Evolutionary conservation across 2,888 invertebrate genomes (phyloP).

Genomic region (Yponomeuta sedellus): DNA sequence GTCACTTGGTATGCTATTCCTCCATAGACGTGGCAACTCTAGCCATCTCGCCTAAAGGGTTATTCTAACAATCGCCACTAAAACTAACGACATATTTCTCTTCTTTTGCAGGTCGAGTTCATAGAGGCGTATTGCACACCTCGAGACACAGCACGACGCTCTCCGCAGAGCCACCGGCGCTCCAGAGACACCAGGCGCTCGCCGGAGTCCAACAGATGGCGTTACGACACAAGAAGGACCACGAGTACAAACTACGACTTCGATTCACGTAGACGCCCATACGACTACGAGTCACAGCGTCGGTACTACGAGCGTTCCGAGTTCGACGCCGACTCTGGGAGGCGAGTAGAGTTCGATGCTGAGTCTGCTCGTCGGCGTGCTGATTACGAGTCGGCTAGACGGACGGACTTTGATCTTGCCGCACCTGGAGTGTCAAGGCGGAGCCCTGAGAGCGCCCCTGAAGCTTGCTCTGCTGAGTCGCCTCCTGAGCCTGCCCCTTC

Average conservation of each 20-base stretch:
- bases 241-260: slow-evolving; percentile 48
- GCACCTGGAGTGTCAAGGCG: slow-evolving; percentile 59
- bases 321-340: slow-evolving; percentile 61
- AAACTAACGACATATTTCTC: slow-evolving; percentile 15
- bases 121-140: slow-evolving; percentile 86
- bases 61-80: too few species aligned
- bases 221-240: slow-evolving; percentile 61
- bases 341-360: slow-evolving; percentile 58
- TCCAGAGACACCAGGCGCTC: slow-evolving; percentile 63
- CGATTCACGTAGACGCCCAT: slow-evolving; percentile 57
- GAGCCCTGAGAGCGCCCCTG: slow-evolving; percentile 68
- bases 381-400: slow-evolving; percentile 68
- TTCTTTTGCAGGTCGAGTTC: slow-evolving; percentile 80
- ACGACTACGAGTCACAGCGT: slow-evolving; percentile 54
- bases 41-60: background rate
- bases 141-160: slow-evolving; percentile 77
- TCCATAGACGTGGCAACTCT: slow-evolving; percentile 18
- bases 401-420: slow-evolving; percentile 67
- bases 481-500: slow-evolving; percentile 72
- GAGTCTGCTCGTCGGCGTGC: slow-evolving; percentile 63
- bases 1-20: slow-evolving; percentile 44
- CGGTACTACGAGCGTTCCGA: slow-evolving; percentile 46
- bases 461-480: slow-evolving; percentile 57
- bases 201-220: slow-evolving; percentile 65
- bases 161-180: slow-evolving; percentile 63